These are phyloP conservation scores for Corydoras sp. DNA, from an alignment of 2,113 vertebrate genomes.

Conservation along the genomic window DNA sequence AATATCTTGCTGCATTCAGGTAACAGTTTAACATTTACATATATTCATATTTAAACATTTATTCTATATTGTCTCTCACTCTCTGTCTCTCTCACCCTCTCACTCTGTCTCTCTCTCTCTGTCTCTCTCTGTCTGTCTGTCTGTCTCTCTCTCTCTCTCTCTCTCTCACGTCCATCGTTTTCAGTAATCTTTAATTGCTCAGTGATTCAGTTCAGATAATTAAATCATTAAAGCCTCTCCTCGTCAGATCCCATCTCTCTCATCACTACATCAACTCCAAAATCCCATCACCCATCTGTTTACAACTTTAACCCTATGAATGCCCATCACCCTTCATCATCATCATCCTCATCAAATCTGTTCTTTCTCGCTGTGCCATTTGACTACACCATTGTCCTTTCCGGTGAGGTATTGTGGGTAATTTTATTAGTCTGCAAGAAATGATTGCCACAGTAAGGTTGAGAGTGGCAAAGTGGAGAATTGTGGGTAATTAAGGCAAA, in stretches of 20 bases:
- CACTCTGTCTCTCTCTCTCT: constrained; percentile 65
- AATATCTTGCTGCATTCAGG: constrained; percentile 94
- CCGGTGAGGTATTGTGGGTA: constrained; percentile 47
- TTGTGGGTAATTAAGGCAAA: constrained; percentile 74
- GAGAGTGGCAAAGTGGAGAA: constrained; percentile 47
- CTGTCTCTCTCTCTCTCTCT: no score
- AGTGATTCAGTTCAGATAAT: no score
- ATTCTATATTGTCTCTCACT: not conserved
- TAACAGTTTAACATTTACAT: constrained; percentile 40
- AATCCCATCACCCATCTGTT: not conserved
- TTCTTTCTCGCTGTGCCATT: constrained; percentile 44
- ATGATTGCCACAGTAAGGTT: constrained; percentile 43
- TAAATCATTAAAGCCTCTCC: no score
- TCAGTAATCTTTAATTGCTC: no score
- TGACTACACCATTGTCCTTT: constrained; percentile 47
- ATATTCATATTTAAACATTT: no score
- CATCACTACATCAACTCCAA: no score
- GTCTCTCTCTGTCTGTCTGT: constrained; percentile 1
- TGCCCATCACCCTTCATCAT: no score
- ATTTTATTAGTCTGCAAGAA: constrained; percentile 62
- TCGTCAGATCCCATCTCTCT: not conserved
- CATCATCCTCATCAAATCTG: not conserved
- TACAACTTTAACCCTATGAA: constrained; percentile 19
- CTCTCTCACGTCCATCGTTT: no score
- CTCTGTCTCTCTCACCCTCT: not conserved